Percentiles rank a stretch among this genome's conserved stretches.
These are phyloP conservation scores for Eucidaris tribuloides DNA, from an alignment of 35 echinoderm and acorn worm genomes.

Conservation along the genomic window DNA sequence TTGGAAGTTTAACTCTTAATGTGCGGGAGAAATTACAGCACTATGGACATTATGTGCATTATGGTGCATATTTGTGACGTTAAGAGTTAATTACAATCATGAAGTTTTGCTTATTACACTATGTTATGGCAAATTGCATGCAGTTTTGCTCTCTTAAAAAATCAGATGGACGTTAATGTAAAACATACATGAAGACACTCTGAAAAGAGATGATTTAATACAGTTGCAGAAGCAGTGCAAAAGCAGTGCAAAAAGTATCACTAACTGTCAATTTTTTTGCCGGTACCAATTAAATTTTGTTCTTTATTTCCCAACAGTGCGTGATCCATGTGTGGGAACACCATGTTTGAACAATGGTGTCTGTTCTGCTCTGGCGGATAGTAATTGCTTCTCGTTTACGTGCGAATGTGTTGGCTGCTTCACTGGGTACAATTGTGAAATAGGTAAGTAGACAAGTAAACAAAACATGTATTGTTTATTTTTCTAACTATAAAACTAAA, in stretches of 20 bases:
- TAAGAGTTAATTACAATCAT: no score
- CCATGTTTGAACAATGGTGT: slow-evolving; percentile 53
- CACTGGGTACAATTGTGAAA: slow-evolving; percentile 61
- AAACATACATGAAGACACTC: neutral
- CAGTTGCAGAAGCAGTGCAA: neutral
- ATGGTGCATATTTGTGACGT: no score
- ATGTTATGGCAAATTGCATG: slow-evolving; percentile 11
- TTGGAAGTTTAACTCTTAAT: no score
- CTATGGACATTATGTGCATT: no score
- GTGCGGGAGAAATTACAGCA: no score
- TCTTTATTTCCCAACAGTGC: slow-evolving; percentile 13
- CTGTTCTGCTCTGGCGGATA: neutral
- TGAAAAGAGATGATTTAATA: neutral
- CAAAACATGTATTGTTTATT: no score
- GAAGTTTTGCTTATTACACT: no score
- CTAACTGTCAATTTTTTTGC: neutral
- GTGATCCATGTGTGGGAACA: slow-evolving; percentile 30
- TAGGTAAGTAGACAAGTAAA: no score
- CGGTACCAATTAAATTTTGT: neutral
- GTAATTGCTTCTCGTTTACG: slow-evolving; percentile 37
- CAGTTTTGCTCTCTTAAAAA: neutral
- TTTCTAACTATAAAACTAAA: no score
- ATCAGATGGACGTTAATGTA: neutral
- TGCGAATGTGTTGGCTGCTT: slow-evolving; percentile 65
- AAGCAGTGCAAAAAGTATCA: neutral